These are phyloP conservation scores for Saccostrea glomerata DNA, from an alignment of 1,140 invertebrate species.

Conservation along the genomic window DNA sequence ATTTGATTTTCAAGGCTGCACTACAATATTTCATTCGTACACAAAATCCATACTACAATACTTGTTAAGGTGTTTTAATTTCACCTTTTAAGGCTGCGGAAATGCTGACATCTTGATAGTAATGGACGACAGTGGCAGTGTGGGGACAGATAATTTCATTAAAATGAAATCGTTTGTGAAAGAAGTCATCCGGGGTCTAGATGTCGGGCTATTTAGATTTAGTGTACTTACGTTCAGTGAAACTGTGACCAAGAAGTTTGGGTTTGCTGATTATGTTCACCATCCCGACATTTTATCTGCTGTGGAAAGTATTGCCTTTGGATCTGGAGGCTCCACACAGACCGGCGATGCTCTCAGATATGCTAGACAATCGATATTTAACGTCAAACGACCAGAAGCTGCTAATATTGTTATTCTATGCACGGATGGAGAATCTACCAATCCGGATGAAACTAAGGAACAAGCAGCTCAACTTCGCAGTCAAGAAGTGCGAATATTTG, in stretches of 20 bases:
- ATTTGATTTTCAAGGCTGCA: too few species aligned
- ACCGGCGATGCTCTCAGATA: neutral
- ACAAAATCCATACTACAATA: too few species aligned
- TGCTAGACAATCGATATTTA: neutral
- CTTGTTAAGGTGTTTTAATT: neutral
- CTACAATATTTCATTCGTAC: too few species aligned
- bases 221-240: neutral
- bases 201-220: neutral
- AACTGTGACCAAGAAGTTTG: neutral
- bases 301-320: neutral
- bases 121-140: constrained; percentile 9
- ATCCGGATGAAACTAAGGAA: constrained; percentile 11
- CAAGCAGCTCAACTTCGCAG: constrained; percentile 1
- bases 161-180: neutral
- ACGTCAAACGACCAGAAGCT: neutral
- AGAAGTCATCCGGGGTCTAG: neutral
- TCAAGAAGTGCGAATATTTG: constrained; percentile 13
- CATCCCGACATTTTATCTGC: neutral
- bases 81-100: neutral
- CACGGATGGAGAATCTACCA: constrained; percentile 32
- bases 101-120: neutral
- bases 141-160: neutral
- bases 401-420: constrained; percentile 28
- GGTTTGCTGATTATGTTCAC: neutral
- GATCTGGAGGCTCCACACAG: neutral